Conservation (phyloP, 2,797 vertebrate genomes). For the Melanotaenia parkinsoni region DNA sequence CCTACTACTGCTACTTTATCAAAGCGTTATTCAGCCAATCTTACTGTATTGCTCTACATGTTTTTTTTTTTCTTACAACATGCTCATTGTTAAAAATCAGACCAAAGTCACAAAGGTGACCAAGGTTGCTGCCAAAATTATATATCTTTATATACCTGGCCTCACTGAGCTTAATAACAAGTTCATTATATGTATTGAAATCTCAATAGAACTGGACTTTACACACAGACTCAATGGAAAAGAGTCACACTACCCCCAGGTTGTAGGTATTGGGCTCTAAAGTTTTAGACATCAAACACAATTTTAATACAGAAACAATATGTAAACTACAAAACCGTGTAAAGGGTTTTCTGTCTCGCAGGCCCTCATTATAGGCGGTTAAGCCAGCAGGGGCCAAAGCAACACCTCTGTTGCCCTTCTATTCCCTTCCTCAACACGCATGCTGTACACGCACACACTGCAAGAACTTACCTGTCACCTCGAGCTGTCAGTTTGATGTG, state of each 20-base stretch:
- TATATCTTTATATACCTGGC: too few species aligned
- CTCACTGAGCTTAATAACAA: too few species aligned
- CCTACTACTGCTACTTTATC: background rate
- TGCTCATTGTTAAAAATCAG: background rate
- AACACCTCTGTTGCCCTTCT: conserved; percentile 24
- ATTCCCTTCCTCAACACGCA: conserved; percentile 10
- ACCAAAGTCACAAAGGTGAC: too few species aligned
- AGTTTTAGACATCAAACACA: conserved; percentile 29
- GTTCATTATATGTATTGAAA: too few species aligned
- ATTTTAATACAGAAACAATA: conserved; percentile 16
- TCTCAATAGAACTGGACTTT: too few species aligned
- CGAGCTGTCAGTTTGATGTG: conserved; percentile 48
- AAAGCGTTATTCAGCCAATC: background rate
- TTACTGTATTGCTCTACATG: background rate
- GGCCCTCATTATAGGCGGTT: conserved; percentile 41
- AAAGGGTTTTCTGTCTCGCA: conserved; percentile 23
- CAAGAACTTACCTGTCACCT: conserved; percentile 29
- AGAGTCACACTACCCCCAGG: too few species aligned
- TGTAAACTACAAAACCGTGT: conserved; percentile 13
- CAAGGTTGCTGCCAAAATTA: too few species aligned
- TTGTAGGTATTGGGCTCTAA: too few species aligned
- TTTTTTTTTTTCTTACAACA: background rate
- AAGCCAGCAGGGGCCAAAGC: conserved; percentile 43
- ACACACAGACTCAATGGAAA: too few species aligned
- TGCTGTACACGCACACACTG: conserved; percentile 5